Conservation (phyloP, 2,888 invertebrate genomes). For the Cynaeus angustus region DNA sequence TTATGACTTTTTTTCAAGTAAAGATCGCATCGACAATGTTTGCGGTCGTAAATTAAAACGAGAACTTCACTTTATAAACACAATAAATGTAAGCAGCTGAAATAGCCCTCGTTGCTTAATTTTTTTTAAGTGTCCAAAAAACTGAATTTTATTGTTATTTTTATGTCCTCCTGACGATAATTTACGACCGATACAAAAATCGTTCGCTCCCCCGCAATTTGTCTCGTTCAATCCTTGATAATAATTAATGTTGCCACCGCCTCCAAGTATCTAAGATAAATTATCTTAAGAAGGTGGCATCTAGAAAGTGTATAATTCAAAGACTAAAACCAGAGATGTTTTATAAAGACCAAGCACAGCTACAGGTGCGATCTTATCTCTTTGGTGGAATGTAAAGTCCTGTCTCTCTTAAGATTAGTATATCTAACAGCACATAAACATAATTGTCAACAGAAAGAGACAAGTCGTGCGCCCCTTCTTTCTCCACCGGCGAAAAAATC, state of each 20-base stretch:
- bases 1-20: conserved; percentile 34
- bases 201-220: conserved; percentile 35
- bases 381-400: conserved; percentile 60
- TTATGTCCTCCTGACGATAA: conserved; percentile 5
- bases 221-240: conserved; percentile 41
- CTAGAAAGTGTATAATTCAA: conserved; percentile 42
- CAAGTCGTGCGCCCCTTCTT: conserved; percentile 6
- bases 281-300: conserved; percentile 46
- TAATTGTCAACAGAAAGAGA: conserved; percentile 48
- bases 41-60: conserved; percentile 40
- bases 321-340: conserved; percentile 44
- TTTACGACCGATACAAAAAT: conserved; percentile 21
- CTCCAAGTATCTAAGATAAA: conserved; percentile 43
- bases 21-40: conserved; percentile 42
- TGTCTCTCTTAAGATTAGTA: conserved; percentile 61
- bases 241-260: conserved; percentile 39
- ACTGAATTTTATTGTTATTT: conserved; percentile 13
- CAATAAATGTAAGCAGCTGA: conserved; percentile 23
- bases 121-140: background rate
- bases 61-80: conserved; percentile 20
- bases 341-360: conserved; percentile 50
- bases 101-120: conserved; percentile 10
- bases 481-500: conserved; percentile 17
- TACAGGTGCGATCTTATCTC: conserved; percentile 62
- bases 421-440: conserved; percentile 63